A percentile compares a stretch with the other conserved stretches of the same genome.
These are phyloP conservation scores for Drosophila albomicans DNA, from an alignment of 1,140 invertebrate species.

Conservation along the genomic window DNA sequence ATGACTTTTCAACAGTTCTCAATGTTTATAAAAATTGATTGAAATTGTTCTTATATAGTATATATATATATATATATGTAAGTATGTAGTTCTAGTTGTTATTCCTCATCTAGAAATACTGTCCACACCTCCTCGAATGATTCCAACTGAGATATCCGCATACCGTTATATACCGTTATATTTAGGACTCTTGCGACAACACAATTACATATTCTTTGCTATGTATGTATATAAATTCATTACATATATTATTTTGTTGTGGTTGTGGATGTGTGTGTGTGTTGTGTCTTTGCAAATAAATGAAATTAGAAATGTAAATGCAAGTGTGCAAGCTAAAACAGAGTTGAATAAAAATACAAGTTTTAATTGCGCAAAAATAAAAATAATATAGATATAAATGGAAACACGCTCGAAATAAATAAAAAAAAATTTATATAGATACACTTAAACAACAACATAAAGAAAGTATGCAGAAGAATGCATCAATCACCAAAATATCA, in stretches of 20 bases:
- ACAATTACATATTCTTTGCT: slow-evolving; percentile 18
- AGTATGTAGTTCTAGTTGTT: slow-evolving; percentile 4
- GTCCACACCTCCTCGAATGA: background rate
- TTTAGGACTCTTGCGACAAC: slow-evolving; percentile 31
- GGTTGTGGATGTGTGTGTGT: slow-evolving; percentile 18
- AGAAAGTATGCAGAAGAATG: background rate
- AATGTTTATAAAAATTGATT: slow-evolving; percentile 41
- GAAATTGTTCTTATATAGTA: slow-evolving; percentile 16
- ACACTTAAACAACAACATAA: slow-evolving; percentile 7
- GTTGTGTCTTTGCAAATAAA: slow-evolving; percentile 26
- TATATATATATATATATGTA: background rate
- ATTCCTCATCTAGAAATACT: slow-evolving; percentile 7
- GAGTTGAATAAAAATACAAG: slow-evolving; percentile 22
- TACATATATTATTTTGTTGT: slow-evolving; percentile 26
- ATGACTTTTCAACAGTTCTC: slow-evolving; percentile 15
- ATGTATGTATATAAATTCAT: background rate
- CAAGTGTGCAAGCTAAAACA: slow-evolving; percentile 47
- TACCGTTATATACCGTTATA: background rate
- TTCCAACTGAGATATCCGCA: slow-evolving; percentile 3
- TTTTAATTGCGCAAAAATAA: slow-evolving; percentile 6
- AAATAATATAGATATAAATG: background rate
- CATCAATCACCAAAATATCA: background rate
- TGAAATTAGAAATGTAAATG: slow-evolving; percentile 34
- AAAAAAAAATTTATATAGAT: background rate
- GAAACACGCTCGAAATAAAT: slow-evolving; percentile 1